Conservation (phyloP, 1,140 invertebrate genomes). For the Paralvinella palmiformis region DNA sequence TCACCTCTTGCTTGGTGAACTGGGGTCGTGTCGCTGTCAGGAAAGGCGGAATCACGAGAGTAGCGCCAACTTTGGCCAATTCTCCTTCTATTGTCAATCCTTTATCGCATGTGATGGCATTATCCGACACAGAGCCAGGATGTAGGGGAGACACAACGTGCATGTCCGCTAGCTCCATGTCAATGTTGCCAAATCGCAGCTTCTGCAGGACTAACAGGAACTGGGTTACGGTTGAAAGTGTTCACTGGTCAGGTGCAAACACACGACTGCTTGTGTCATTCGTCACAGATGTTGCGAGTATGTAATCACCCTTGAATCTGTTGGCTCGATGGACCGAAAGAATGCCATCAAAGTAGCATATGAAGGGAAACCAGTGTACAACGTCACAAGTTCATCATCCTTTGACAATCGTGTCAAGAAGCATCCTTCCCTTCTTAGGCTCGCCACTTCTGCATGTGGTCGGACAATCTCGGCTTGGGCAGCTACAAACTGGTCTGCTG, state of each 20-base stretch:
- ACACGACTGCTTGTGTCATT: too few relatives aligned
- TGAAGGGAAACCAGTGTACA: not conserved
- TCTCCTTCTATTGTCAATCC: slow-evolving; percentile 15
- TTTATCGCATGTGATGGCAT: not conserved
- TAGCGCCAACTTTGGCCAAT: slow-evolving; percentile 7
- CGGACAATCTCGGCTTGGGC: not conserved
- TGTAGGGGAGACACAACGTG: slow-evolving; percentile 8
- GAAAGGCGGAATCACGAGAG: slow-evolving; percentile 25
- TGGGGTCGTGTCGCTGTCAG: not conserved
- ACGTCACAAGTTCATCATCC: slow-evolving; percentile 3
- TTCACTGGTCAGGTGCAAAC: too few relatives aligned
- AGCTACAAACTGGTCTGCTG: slow-evolving; percentile 1
- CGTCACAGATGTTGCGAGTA: too few relatives aligned
- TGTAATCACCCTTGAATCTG: not conserved
- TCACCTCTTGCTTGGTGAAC: not conserved
- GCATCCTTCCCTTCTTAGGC: not conserved
- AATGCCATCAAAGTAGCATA: not conserved
- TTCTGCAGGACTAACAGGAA: slow-evolving; percentile 19
- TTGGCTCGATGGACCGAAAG: not conserved
- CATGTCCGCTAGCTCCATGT: slow-evolving; percentile 17
- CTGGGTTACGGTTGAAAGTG: slow-evolving; percentile 6
- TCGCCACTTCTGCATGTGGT: not conserved
- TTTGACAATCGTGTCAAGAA: not conserved
- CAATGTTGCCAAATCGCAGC: slow-evolving; percentile 13
- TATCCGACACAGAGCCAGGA: slow-evolving; percentile 6